Evolutionary conservation across 2,888 invertebrate species (phyloP).

Genomic region (Eurois occulta): DNA sequence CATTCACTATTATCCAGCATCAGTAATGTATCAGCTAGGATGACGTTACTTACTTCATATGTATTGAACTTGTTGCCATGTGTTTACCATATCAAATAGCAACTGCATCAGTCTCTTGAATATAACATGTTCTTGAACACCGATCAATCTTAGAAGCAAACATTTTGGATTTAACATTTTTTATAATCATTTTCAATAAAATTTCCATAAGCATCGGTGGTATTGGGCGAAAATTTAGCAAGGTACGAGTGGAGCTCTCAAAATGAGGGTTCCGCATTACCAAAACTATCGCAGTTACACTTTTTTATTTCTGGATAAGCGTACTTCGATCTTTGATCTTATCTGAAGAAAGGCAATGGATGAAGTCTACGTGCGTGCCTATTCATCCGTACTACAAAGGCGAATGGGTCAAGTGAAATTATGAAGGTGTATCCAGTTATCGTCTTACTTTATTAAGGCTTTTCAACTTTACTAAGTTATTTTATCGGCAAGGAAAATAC

Average conservation of each 20-base stretch:
- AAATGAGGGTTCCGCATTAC: not conserved
- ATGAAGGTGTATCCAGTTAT: not conserved
- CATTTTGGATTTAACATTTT: slow-evolving; percentile 70
- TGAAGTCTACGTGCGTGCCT: not conserved
- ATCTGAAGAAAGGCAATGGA: not conserved
- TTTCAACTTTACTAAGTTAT: not conserved
- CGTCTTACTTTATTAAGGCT: not conserved
- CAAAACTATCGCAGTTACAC: not conserved
- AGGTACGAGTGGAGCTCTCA: not conserved
- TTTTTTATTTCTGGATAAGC: not conserved
- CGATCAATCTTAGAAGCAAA: slow-evolving; percentile 78
- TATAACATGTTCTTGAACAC: slow-evolving; percentile 76
- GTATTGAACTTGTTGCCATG: slow-evolving; percentile 62
- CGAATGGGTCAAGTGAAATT: not conserved
- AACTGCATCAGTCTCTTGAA: slow-evolving; percentile 79
- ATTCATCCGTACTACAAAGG: not conserved
- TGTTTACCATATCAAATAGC: slow-evolving; percentile 63
- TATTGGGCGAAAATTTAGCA: slow-evolving; percentile 68
- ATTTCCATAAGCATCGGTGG: slow-evolving; percentile 72
- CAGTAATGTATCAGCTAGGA: slow-evolving; percentile 17
- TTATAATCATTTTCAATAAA: slow-evolving; percentile 69
- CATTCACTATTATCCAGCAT: slow-evolving; percentile 16
- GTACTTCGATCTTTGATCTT: not conserved
- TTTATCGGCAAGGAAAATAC: not conserved
- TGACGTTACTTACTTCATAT: slow-evolving; percentile 38